Percentiles rank a stretch among this genome's conserved stretches.
phyloP scores from a whole-genome alignment of 2,888 invertebrate genomes.

The Melanotus villosus region DNA sequence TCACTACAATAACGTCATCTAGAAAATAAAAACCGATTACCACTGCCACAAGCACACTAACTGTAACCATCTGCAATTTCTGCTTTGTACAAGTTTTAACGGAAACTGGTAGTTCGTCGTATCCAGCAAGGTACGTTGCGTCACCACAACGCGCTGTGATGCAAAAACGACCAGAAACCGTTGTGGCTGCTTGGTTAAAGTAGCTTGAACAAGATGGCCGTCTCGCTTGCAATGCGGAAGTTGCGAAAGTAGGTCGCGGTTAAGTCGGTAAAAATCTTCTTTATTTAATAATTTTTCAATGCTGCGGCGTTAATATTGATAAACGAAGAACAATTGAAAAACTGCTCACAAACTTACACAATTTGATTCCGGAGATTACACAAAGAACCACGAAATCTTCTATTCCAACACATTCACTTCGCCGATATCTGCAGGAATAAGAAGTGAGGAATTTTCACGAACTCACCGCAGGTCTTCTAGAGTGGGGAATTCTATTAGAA shows the following conservation, averaged over 20 bases:
- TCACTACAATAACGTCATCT: slow-evolving; percentile 32
- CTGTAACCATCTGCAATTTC: neutral
- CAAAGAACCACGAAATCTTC: slow-evolving; percentile 35
- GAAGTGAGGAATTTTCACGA: slow-evolving; percentile 53
- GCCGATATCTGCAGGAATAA: slow-evolving; percentile 54
- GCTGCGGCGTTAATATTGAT: neutral
- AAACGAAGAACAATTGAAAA: slow-evolving; percentile 1
- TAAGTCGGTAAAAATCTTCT: slow-evolving; percentile 10
- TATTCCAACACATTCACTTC: slow-evolving; percentile 42
- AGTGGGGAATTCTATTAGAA: slow-evolving; percentile 49
- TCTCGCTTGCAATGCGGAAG: slow-evolving; percentile 57
- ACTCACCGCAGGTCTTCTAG: slow-evolving; percentile 50
- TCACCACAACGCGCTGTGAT: slow-evolving; percentile 8
- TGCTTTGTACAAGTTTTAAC: neutral
- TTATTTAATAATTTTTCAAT: slow-evolving; percentile 4
- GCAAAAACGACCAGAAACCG: slow-evolving; percentile 36
- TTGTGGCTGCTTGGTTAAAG: slow-evolving; percentile 39
- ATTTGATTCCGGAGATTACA: slow-evolving; percentile 9
- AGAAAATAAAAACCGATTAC: slow-evolving; percentile 21
- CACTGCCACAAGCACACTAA: slow-evolving; percentile 18
- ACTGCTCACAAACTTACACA: slow-evolving; percentile 36
- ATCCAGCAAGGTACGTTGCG: too few relatives aligned
- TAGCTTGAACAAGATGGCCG: slow-evolving; percentile 57
- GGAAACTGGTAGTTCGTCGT: neutral
- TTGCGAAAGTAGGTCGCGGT: slow-evolving; percentile 57